Conservation (phyloP, 2,113 vertebrate species). For the Stegastes partitus region DNA sequence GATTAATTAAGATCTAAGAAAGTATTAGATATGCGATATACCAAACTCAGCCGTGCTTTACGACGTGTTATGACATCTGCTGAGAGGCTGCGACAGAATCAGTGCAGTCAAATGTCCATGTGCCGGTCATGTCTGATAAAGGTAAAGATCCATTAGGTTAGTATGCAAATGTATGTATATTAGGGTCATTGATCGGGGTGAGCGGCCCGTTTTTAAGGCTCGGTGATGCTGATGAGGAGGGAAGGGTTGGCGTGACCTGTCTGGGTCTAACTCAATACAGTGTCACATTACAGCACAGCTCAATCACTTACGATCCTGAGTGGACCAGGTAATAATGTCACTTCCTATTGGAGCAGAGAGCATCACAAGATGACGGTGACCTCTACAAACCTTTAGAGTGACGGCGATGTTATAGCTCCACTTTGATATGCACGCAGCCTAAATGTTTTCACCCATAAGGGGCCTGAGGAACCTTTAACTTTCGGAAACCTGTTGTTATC, state of each 20-base stretch:
- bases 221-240: conserved; percentile 80
- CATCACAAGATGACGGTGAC: conserved; percentile 64
- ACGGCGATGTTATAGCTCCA: conserved; percentile 12
- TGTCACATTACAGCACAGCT: conserved; percentile 84
- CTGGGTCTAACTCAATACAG: conserved; percentile 84
- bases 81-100: conserved; percentile 17
- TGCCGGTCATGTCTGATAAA: conserved; percentile 76
- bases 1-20: too few relatives aligned
- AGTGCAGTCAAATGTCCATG: conserved; percentile 58
- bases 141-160: conserved; percentile 82
- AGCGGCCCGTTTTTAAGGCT: conserved; percentile 72
- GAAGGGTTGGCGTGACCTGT: conserved; percentile 85
- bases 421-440: not conserved
- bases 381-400: conserved; percentile 43
- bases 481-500: not conserved
- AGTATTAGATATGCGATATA: too few relatives aligned
- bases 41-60: conserved; percentile 7
- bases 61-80: not conserved
- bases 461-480: not conserved
- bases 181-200: conserved; percentile 81
- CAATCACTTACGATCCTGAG: conserved; percentile 83
- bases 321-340: conserved; percentile 72
- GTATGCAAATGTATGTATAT: conserved; percentile 86
- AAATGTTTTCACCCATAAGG: not conserved
- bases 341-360: conserved; percentile 56